A percentile compares a stretch with the other conserved stretches of the same genome.
Conservation (phyloP, 1,140 invertebrate genomes). For the Drosophila truncata region DNA sequence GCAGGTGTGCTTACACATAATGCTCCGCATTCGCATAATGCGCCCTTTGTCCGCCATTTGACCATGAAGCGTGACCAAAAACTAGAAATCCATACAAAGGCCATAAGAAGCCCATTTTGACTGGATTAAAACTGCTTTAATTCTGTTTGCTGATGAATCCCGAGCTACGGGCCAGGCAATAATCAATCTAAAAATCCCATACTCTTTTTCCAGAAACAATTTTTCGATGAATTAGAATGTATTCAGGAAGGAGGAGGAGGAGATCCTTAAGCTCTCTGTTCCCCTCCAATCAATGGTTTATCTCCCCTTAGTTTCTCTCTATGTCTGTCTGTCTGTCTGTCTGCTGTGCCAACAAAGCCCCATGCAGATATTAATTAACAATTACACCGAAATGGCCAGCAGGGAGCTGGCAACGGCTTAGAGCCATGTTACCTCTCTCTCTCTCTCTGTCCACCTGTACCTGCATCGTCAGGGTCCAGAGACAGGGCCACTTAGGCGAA, state of each 20-base stretch:
- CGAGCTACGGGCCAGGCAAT: background rate
- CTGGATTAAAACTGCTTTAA: constrained; percentile 47
- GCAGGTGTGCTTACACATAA: constrained; percentile 51
- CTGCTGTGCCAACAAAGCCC: constrained; percentile 57
- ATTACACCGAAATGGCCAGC: constrained; percentile 75
- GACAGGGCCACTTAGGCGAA: constrained; percentile 48
- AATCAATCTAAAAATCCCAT: constrained; percentile 12
- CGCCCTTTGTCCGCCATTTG: constrained; percentile 39
- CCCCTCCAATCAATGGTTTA: constrained; percentile 20
- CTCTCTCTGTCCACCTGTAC: background rate
- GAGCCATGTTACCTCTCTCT: background rate
- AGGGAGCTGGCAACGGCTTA: constrained; percentile 22
- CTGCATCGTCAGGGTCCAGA: constrained; percentile 26
- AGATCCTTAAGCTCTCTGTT: background rate
- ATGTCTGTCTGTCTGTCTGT: constrained; percentile 8
- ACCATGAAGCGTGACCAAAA: constrained; percentile 43
- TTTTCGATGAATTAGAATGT: constrained; percentile 41
- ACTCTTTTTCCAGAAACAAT: background rate
- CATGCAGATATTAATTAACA: constrained; percentile 79
- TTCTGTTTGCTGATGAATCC: constrained; percentile 26
- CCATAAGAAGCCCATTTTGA: constrained; percentile 30
- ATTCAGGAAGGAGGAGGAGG: constrained; percentile 5
- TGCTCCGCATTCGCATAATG: constrained; percentile 22
- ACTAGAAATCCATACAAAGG: constrained; percentile 9
- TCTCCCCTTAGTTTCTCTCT: background rate